A percentile compares a stretch with the other conserved stretches of the same genome.
These are phyloP conservation scores for Xenopus petersii DNA, from an alignment of 2,797 vertebrate species.

Conservation along the genomic window DNA sequence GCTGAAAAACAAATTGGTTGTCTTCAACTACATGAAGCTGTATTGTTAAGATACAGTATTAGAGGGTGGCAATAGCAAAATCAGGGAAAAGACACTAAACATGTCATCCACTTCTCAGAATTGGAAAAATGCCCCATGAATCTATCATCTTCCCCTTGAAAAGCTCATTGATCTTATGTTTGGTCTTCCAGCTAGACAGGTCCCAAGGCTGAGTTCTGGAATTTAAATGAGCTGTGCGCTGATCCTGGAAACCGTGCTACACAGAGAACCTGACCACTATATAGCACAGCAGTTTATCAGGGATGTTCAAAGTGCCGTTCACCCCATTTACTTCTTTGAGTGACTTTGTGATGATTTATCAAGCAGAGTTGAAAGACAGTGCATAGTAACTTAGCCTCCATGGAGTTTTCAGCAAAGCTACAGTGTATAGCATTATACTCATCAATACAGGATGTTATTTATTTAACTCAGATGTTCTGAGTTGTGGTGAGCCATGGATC, in stretches of 20 bases:
- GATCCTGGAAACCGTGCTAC: conserved; percentile 32
- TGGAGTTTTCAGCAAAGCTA: conserved; percentile 3
- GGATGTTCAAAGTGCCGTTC: conserved; percentile 23
- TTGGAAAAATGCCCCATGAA: conserved; percentile 30
- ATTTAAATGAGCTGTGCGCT: conserved; percentile 46
- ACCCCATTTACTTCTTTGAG: conserved; percentile 25
- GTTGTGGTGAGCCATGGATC: background rate
- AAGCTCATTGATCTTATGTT: conserved; percentile 30
- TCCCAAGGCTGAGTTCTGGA: conserved; percentile 38
- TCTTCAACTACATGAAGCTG: too few relatives aligned
- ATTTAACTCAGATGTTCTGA: conserved; percentile 19
- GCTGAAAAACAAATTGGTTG: too few relatives aligned
- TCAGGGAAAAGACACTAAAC: conserved; percentile 4
- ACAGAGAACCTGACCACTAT: conserved; percentile 25
- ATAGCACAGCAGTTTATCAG: conserved; percentile 29
- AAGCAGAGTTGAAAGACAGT: conserved; percentile 31
- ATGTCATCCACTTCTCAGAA: conserved; percentile 29
- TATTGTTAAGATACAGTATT: background rate
- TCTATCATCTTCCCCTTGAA: conserved; percentile 39
- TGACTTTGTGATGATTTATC: conserved; percentile 34
- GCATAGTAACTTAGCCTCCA: conserved; percentile 7
- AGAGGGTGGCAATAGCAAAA: background rate
- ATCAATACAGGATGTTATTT: conserved; percentile 13
- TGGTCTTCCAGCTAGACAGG: conserved; percentile 17
- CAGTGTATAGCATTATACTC: conserved; percentile 8